Base-by-base conservation (phyloP, 1,140 invertebrate species). In the Drosophila guanche region DNA sequence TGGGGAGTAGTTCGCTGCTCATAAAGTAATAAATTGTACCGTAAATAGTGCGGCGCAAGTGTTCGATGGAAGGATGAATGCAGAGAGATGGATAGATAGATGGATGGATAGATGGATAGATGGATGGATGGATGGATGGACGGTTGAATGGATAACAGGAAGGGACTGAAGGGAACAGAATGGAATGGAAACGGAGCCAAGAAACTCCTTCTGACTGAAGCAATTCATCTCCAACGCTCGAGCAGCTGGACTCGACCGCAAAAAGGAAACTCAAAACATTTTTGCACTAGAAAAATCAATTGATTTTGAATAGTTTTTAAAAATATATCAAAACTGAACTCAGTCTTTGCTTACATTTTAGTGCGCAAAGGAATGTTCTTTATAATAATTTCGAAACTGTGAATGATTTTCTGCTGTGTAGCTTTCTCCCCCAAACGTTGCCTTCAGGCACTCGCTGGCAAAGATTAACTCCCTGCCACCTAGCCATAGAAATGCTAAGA, bases 21-120 rank as follows among this genome's bases (percentile, higher is more conserved):
- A 90, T 83, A 90, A 90, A 90, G 86, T 90, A 90, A 90, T 90
- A 90, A 90, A 90, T 90, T 80, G 84, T 89, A 88, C 65, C 83
- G 72, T 86, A 88, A 86, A 86, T 86, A 86, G 83, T 86, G 83
- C 73, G 80, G 76, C 73, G 63, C 73, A 77, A 86, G 72, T 80
- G 81, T 88, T 68, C 74, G 66, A 83, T 68, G 56, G 43, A 57
- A 42, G 51, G 55, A 75, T 52, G 56, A 42, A 55, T 61, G 45
- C 56, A 54, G 42, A 27, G 50, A 23, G 40, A 59, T 59, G 25
- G 59, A 47, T 65, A 23, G 61, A 54, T 46, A 40, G 47, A 20
- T 52, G 40, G 58, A 0, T n/a, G 7, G 50, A 4, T 66, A 16
- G 50, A 12, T 29, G 8, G 58, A 27, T 41, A 33, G 20, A 4